Evolutionary conservation across 2,797 vertebrate species (phyloP), one percentile per base, ranked within the genome.

Genomic region (Labroides dimidiatus): DNA sequence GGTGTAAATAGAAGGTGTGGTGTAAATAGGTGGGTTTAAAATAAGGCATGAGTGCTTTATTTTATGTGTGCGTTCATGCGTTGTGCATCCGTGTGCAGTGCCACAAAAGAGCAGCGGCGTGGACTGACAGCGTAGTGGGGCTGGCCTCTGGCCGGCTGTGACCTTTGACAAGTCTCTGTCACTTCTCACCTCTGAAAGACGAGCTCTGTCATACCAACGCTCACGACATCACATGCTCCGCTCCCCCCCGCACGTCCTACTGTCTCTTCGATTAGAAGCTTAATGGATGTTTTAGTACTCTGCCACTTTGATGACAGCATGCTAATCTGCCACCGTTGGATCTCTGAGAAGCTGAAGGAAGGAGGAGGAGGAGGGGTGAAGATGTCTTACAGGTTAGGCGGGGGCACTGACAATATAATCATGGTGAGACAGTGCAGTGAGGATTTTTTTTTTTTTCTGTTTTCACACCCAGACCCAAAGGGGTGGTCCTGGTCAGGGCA

Each of bases 251-350:
- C 42, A 55, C 65, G 12, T 84, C 68, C 67, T 66, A 41, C 80
- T 59, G 84, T 93, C 91, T 76, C 89, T 89, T 88, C 86, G 88
- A 92, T 91, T 91, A 89, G 86, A 91, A 86, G 81, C 85, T 61
- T 90, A 91, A 91, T 92, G 78, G 90, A 87, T 84, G 84, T 87
- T 92, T 93, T 92, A 91, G 85, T 90, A 75, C 88, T 82, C 90
- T 89, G 89, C 77, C 89, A 89, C 86, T 81, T 67, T 77, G 84
- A 92, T 88, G 82, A 92, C 88, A 85, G 89, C 78, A 68, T 84
- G 83, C 81, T 85, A 84, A 89, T 89, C 86, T 86, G 82, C 87
- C 89, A 81, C 84, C 39, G 85, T 50, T 79, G 81, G 81, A 84
- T 84, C 73, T 67, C 73, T 30, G 75, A 77, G 77, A 86, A 62